Evolutionary conservation across 2,888 invertebrate species (phyloP).

Genomic region (Elmis aenea): DNA sequence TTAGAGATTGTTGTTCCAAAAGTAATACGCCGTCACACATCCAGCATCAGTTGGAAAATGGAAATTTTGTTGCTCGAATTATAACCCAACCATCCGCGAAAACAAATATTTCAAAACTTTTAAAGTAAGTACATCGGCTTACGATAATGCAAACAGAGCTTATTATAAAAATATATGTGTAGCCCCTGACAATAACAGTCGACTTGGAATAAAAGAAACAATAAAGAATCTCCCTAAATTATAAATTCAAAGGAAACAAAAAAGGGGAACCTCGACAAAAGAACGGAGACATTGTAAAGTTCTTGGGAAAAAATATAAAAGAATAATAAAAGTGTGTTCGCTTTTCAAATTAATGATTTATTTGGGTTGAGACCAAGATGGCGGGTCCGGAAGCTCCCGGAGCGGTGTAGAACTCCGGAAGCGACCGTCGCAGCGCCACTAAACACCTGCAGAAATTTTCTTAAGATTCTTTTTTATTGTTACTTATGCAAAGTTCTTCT

Average conservation of each 20-base stretch:
- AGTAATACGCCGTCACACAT: too few relatives aligned
- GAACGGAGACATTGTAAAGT: constrained; percentile 28
- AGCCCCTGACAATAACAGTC: constrained; percentile 9
- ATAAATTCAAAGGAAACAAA: constrained; percentile 25
- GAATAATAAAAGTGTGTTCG: constrained; percentile 27
- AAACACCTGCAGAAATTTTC: constrained; percentile 18
- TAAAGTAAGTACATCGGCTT: too few relatives aligned
- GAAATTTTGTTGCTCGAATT: too few relatives aligned
- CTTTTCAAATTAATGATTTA: constrained; percentile 40
- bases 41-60: too few relatives aligned
- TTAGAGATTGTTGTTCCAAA: constrained; percentile 12
- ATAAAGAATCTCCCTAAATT: constrained; percentile 20
- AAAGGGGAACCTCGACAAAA: constrained; percentile 20
- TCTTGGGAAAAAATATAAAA: constrained; percentile 23
- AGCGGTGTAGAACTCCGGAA: constrained; percentile 25
- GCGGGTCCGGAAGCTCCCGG: constrained; percentile 26
- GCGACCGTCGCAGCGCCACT: constrained; percentile 16
- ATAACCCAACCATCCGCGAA: too few relatives aligned
- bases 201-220: constrained; percentile 6
- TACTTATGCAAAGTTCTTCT: background rate
- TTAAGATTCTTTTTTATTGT: constrained; percentile 11
- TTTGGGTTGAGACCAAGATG: constrained; percentile 32
- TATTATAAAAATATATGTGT: too few relatives aligned
- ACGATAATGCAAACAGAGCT: too few relatives aligned
- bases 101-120: too few relatives aligned